These are phyloP conservation scores for Apodemus speciosus DNA, from an alignment of 2,113 vertebrate genomes.

Conservation along the genomic window DNA sequence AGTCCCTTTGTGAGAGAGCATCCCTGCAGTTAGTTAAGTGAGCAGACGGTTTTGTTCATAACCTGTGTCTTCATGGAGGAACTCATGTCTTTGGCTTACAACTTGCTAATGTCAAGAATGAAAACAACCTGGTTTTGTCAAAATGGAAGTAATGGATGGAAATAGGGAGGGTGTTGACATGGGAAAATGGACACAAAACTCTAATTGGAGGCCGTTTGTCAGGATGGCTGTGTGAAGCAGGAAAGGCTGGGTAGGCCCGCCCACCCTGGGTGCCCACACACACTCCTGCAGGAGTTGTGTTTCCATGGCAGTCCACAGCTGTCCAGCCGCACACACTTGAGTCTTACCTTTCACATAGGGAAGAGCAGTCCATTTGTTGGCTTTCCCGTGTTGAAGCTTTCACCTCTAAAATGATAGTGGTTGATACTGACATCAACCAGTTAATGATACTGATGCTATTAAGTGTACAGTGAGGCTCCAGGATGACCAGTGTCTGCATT, in stretches of 20 bases:
- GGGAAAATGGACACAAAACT: background rate
- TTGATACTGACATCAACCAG: background rate
- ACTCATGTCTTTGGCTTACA: slow-evolving; percentile 30
- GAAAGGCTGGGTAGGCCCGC: background rate
- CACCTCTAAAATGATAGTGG: background rate
- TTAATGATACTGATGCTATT: background rate
- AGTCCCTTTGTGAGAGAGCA: background rate
- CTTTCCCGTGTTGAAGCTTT: background rate
- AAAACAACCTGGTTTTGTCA: slow-evolving; percentile 36
- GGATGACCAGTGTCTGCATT: background rate
- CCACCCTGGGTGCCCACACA: background rate
- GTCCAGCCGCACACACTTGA: background rate
- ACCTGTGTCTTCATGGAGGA: background rate
- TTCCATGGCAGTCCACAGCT: background rate
- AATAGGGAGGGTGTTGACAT: background rate
- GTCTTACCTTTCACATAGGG: background rate
- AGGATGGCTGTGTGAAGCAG: background rate
- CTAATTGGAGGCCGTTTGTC: background rate
- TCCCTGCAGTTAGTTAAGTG: background rate
- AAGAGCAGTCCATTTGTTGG: background rate
- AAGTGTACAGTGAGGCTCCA: background rate
- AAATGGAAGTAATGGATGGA: background rate
- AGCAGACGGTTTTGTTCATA: background rate
- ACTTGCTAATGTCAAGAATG: slow-evolving; percentile 39
- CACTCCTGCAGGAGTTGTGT: background rate